phyloP scores from a whole-genome alignment of 2,797 vertebrate genomes.

The Microchirus variegatus region DNA sequence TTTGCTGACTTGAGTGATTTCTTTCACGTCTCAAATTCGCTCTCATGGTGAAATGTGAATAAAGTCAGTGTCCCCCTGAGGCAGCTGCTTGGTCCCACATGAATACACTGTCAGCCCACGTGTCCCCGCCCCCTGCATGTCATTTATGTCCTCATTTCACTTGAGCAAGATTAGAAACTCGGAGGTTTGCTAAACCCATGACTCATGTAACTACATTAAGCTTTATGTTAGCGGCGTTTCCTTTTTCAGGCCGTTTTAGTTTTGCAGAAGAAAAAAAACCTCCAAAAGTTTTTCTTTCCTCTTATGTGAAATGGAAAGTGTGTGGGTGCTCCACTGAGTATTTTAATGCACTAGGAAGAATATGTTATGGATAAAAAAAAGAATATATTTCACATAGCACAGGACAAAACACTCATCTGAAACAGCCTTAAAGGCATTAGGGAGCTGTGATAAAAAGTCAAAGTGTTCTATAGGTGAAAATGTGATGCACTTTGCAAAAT shows the following conservation, averaged over 20 bases:
- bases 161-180: constrained; percentile 5
- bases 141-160: constrained; percentile 13
- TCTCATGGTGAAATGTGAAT: constrained; percentile 46
- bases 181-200: not conserved
- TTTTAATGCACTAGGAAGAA: too few relatives aligned
- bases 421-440: too few relatives aligned
- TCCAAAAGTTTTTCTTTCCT: constrained; percentile 2
- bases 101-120: constrained; percentile 29
- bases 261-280: constrained; percentile 20
- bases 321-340: too few relatives aligned
- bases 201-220: constrained; percentile 11
- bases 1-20: constrained; percentile 48
- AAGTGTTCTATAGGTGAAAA: too few relatives aligned
- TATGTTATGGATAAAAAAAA: too few relatives aligned
- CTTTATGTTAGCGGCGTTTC: not conserved
- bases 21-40: constrained; percentile 53
- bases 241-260: not conserved
- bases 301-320: not conserved
- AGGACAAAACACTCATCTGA: too few relatives aligned
- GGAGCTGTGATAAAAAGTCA: too few relatives aligned
- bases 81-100: constrained; percentile 40
- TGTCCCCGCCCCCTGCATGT: constrained; percentile 10
- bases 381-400: too few relatives aligned
- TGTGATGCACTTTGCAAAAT: too few relatives aligned
- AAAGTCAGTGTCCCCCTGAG: constrained; percentile 30